Base-by-base conservation (phyloP, 1,140 invertebrate genomes). In the Eumeta japonica region DNA sequence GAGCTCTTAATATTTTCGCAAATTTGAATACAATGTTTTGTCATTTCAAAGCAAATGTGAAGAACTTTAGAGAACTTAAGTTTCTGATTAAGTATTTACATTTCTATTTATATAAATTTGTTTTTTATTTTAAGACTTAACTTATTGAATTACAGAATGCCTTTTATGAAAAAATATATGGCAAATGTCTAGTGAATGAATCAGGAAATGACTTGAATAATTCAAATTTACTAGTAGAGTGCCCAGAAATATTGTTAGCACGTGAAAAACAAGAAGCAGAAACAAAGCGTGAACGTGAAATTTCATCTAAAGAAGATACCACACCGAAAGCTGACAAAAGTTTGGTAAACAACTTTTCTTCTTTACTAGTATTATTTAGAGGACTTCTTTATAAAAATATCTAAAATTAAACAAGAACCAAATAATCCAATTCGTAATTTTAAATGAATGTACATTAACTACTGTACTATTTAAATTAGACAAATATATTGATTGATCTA, bases 81-180 rank as follows among this genome's bases (percentile, higher is more conserved):
- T n/a, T n/a, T n/a, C n/a, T n/a, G n/a, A n/a, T n/a, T n/a, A n/a
- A n/a, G n/a, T n/a, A n/a, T n/a, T n/a, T n/a, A n/a, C n/a, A n/a
- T n/a, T n/a, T n/a, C n/a, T n/a, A 18, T 9, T 15, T 14, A n/a
- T 37, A 14, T 13, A 1, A 37, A 13, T 14, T 37, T 18, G 2
- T 12, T 28, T 16, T 16, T n/a, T 13, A 35, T 40, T 39, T n/a
- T 29, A 35, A 28, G 28, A 14, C 38, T 39, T 17, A 41, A 41
- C 35, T 37, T 42, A 35, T 48, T 44, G 32, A 48, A 46, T 68
- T 78, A 41, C 63, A 91, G 87, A 86, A 86, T 56, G 70, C 75
- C 10, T 75, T 94, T 9, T 88, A 92, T 56, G 88, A 93, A 65
- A 83, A 86, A 51, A 84, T 92, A 42, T 94, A 96, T 62, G 91